These are phyloP conservation scores for Ranitomeya imitator DNA, from an alignment of 2,113 vertebrate species.

Conservation along the genomic window DNA sequence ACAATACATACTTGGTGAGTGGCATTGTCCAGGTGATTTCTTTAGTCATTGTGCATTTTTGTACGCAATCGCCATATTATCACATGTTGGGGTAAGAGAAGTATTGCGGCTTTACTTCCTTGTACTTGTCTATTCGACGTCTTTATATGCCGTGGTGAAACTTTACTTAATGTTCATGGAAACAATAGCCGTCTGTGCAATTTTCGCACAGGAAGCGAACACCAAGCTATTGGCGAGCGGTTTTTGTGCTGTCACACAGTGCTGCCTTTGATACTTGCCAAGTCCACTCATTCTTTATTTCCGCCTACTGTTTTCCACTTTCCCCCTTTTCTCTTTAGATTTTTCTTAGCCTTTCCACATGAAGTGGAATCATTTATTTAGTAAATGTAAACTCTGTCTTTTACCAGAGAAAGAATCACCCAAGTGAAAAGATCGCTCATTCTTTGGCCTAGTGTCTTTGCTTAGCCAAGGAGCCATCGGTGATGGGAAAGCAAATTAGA, in stretches of 20 bases:
- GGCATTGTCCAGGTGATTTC: neutral
- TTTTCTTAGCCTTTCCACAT: slow-evolving; percentile 18
- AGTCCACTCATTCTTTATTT: slow-evolving; percentile 31
- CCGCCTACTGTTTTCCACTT: slow-evolving; percentile 45
- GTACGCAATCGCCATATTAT: neutral
- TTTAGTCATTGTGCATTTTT: neutral
- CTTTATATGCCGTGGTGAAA: slow-evolving; percentile 25
- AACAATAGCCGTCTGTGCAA: slow-evolving; percentile 58
- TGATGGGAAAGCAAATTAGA: slow-evolving; percentile 38
- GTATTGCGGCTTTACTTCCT: neutral
- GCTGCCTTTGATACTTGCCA: slow-evolving; percentile 59
- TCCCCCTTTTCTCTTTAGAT: slow-evolving; percentile 34
- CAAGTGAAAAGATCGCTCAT: slow-evolving; percentile 24
- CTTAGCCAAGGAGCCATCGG: neutral
- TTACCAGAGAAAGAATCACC: neutral
- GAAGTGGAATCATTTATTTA: slow-evolving; percentile 44
- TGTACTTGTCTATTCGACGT: neutral
- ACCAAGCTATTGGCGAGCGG: slow-evolving; percentile 57
- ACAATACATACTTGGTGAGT: neutral
- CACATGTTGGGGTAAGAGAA: neutral
- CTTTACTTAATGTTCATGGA: slow-evolving; percentile 19
- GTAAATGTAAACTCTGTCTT: slow-evolving; percentile 30
- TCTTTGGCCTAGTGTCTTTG: neutral
- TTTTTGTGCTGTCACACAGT: slow-evolving; percentile 61
- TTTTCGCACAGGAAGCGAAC: slow-evolving; percentile 62